Evolutionary conservation across 2,797 vertebrate genomes (phyloP), one percentile per base, ranked within the genome.

Genomic region (Oceanodroma leucorhoa): DNA sequence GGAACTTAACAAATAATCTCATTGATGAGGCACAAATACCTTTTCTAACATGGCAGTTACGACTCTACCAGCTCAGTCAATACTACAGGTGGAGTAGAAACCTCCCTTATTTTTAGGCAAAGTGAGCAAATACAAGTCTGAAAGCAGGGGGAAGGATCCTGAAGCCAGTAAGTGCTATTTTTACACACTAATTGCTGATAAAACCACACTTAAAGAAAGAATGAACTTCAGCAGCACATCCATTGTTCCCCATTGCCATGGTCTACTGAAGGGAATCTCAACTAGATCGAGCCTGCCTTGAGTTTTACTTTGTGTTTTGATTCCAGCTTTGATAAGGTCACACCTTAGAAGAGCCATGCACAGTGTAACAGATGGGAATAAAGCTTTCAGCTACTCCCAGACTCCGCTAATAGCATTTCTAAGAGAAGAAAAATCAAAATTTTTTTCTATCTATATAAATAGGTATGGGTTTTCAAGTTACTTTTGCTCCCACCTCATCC

Each of bases 271-370:
- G 94, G 93, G 94, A 97, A 96, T 87, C 92, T 95, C 90, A 96
- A 91, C 97, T 95, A 97, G 97, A 98, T 97, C 23, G 54, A 98
- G 97, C 97, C 96, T 97, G 98, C 90, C 95, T 97, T 87, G 92
- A 87, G 91, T 97, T 97, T 90, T 96, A 96, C 96, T 97, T 90
- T 55, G 92, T 96, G 96, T 97, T 97, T 97, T 97, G 97, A 98
- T 98, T 95, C 94, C 96, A 98, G 91, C 46, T 91, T 97, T 96
- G 98, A 98, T 98, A 98, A 98, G 94, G 98, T 97, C 98, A 97
- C 96, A n/a, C 98, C 98, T 97, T 97, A 95, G 93, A 96, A 97
- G 96, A 97, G 94, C 97, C 94, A 96, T 93, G 92, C 53, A 96
- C 87, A 88, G 53, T 55, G 72, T 73, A 96, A 97, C 93, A 97